Base-by-base conservation (phyloP, 1,140 invertebrate genomes). In the Leptonema lineaticorne region DNA sequence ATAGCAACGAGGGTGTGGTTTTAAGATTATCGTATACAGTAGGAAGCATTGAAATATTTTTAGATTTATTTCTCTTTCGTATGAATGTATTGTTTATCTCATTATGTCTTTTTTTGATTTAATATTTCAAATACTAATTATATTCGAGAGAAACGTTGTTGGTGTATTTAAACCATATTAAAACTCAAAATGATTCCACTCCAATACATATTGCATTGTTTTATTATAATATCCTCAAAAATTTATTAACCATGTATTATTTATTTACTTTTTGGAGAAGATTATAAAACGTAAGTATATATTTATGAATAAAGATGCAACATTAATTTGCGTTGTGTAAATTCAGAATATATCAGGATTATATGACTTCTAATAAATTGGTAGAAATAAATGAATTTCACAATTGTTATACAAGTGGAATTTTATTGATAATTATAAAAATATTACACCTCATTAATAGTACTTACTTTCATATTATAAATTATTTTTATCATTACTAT, bases 131-230 rank as follows among this genome's bases (percentile, higher is more conserved):
- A 65, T 69, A 69, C 60, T 72, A 67, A 69, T 60, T 72, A 69
- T 69, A 69, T 69, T 69, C 68, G 63, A 66, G 60, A 59, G 69
- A 69, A 69, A 67, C 67, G 69, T 67, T 72, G 70, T 72, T 72
- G 70, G 70, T 72, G 70, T 72, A 72, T 69, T 72, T 72, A 71
- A 71, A 71, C 70, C 67, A 69, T 71, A 71, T 71, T 71, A 69
- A 71, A 72, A 72, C 64, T 72, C 70, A 68, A 72, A 63, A 72
- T 69, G 70, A 72, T 72, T 72, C 70, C 70, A 72, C 69, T 72
- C 41, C 60, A 57, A 22, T 37, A n/a, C 48, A 53, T 62, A 46
- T 62, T 69, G 24, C 60, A 28, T 72, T 45, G 56, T 66, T 66
- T 57, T 66, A 22, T 29, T 33, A 59, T 30, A 59, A 27, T 14